phyloP scores from a whole-genome alignment of 1,140 invertebrate genomes.

The Cotesia vestalis region DNA sequence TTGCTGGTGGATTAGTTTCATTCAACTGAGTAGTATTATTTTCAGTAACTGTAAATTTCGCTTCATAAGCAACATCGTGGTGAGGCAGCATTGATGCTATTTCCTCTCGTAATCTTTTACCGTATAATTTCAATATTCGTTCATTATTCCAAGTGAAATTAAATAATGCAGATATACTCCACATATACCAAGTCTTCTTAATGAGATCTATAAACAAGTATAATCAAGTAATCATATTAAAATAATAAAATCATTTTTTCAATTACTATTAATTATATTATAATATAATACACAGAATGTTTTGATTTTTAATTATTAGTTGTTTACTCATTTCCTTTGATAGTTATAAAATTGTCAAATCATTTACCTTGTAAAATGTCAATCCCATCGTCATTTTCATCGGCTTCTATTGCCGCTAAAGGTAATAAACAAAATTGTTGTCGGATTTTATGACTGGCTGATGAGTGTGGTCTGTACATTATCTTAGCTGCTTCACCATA shows the following conservation, averaged over 20 bases:
- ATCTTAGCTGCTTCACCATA: background rate
- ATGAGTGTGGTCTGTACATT: background rate
- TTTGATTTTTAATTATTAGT: too few relatives aligned
- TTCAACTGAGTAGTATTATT: conserved; percentile 31
- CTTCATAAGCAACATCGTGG: conserved; percentile 51
- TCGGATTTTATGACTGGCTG: conserved; percentile 7
- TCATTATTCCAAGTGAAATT: conserved; percentile 47
- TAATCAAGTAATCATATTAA: too few relatives aligned
- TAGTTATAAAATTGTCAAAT: background rate
- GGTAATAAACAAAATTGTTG: conserved; percentile 15
- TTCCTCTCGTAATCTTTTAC: conserved; percentile 56
- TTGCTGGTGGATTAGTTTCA: conserved; percentile 41
- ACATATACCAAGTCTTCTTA: conserved; percentile 55
- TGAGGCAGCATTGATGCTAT: conserved; percentile 47
- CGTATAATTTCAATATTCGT: conserved; percentile 52
- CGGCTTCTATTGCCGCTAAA: background rate
- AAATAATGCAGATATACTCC: conserved; percentile 52
- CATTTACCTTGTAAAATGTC: conserved; percentile 8
- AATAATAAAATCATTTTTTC: background rate
- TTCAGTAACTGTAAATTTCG: conserved; percentile 46
- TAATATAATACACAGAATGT: too few relatives aligned
- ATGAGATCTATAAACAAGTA: conserved; percentile 41
- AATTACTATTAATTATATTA: too few relatives aligned
- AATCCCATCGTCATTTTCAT: background rate
- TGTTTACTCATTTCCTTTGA: background rate